Percentiles rank a stretch among this genome's conserved stretches.
phyloP scores from a whole-genome alignment of 1,140 invertebrate species.

The Penaeus vannamei region DNA sequence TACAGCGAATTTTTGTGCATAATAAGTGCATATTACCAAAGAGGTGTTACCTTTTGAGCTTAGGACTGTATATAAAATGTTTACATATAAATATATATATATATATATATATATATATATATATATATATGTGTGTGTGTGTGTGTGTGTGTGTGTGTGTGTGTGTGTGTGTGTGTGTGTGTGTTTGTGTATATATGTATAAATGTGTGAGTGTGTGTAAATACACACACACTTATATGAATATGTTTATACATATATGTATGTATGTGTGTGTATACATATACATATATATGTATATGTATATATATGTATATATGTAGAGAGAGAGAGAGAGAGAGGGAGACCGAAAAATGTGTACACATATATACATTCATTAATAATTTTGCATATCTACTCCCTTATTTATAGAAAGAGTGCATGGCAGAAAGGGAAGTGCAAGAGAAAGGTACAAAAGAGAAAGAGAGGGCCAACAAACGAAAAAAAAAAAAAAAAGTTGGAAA shows the following conservation, averaged over 20 bases:
- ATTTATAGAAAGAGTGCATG: too few relatives aligned
- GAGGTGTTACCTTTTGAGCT: background rate
- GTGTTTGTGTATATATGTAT: background rate
- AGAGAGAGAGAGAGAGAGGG: background rate
- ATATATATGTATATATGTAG: background rate
- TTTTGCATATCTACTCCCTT: too few relatives aligned
- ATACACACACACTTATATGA: background rate
- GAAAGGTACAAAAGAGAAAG: too few relatives aligned
- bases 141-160: background rate
- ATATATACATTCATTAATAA: background rate
- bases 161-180: background rate
- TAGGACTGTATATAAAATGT: background rate
- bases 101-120: background rate
- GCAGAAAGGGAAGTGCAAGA: too few relatives aligned
- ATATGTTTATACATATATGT: background rate
- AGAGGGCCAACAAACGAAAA: too few relatives aligned
- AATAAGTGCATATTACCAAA: slow-evolving; percentile 5
- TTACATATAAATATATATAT: too few relatives aligned
- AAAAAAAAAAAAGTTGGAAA: too few relatives aligned
- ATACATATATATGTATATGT: background rate
- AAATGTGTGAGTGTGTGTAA: background rate
- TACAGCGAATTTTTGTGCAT: too few relatives aligned
- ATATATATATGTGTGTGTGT: background rate
- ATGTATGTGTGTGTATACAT: background rate
- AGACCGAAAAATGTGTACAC: background rate